Evolutionary conservation across 2,888 invertebrate species (phyloP).

Genomic region (Rhamnusium bicolor): DNA sequence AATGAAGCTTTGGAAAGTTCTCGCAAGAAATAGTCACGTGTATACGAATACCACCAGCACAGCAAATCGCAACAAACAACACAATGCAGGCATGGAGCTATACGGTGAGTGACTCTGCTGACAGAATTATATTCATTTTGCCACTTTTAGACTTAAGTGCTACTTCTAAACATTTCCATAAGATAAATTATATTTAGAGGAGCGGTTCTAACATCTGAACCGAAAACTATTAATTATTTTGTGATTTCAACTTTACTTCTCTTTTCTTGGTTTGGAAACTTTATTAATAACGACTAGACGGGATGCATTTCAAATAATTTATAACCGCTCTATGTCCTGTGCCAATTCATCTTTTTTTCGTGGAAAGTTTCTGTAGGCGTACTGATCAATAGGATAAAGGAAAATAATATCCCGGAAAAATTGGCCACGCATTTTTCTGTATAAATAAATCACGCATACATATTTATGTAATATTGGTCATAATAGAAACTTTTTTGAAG

Average conservation of each 20-base stretch:
- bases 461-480: background rate
- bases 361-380: conserved; percentile 1
- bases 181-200: conserved; percentile 10
- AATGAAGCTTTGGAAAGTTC: conserved; percentile 70
- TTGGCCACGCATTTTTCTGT: background rate
- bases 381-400: conserved; percentile 20
- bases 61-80: conserved; percentile 52
- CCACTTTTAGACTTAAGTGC: conserved; percentile 13
- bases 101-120: conserved; percentile 58
- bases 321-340: background rate
- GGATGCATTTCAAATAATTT: conserved; percentile 13
- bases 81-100: conserved; percentile 60
- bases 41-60: conserved; percentile 57
- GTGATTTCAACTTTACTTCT: conserved; percentile 26
- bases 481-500: background rate
- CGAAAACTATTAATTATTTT: conserved; percentile 22
- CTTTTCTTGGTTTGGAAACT: background rate
- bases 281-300: conserved; percentile 11
- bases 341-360: conserved; percentile 2
- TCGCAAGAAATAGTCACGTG: conserved; percentile 69
- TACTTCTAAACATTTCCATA: background rate
- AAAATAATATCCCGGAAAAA: conserved; percentile 10
- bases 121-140: conserved; percentile 4
- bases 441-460: conserved; percentile 21
- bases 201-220: conserved; percentile 13